Evolutionary conservation across 1,140 invertebrate genomes (phyloP).

Genomic region (Ganaspis sp.): DNA sequence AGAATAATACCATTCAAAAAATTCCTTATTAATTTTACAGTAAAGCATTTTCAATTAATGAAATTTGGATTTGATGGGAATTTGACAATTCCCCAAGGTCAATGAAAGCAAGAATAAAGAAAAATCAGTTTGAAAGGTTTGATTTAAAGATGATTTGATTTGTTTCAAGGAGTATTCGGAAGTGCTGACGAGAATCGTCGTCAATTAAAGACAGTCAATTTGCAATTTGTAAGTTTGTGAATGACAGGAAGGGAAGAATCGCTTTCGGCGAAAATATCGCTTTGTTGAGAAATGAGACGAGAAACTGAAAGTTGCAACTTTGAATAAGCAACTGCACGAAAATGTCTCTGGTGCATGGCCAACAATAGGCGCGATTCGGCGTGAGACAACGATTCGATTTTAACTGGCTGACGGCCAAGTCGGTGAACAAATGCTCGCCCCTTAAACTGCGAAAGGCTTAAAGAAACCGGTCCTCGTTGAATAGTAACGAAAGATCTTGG

Average conservation of each 20-base stretch:
- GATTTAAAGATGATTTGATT: too few relatives aligned
- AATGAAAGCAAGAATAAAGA: background rate
- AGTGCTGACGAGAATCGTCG: background rate
- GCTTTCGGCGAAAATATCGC: background rate
- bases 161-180: too few relatives aligned
- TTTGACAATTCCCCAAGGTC: background rate
- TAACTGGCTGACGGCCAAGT: slow-evolving; percentile 21
- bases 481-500: slow-evolving; percentile 19
- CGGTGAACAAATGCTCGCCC: slow-evolving; percentile 24
- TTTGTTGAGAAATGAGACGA: slow-evolving; percentile 3
- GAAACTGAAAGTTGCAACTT: slow-evolving; percentile 9
- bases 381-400: slow-evolving; percentile 20
- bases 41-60: too few relatives aligned
- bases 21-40: too few relatives aligned
- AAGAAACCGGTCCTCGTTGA: slow-evolving; percentile 23
- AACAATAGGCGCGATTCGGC: slow-evolving; percentile 19
- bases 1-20: too few relatives aligned
- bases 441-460: background rate
- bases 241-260: background rate
- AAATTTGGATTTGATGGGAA: too few relatives aligned
- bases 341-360: slow-evolving; percentile 7
- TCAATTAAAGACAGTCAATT: background rate
- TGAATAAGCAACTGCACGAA: slow-evolving; percentile 16
- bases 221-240: background rate
- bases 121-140: background rate